Base-by-base conservation (phyloP, 1,140 invertebrate species). In the Parasteatoda tepidariorum region DNA sequence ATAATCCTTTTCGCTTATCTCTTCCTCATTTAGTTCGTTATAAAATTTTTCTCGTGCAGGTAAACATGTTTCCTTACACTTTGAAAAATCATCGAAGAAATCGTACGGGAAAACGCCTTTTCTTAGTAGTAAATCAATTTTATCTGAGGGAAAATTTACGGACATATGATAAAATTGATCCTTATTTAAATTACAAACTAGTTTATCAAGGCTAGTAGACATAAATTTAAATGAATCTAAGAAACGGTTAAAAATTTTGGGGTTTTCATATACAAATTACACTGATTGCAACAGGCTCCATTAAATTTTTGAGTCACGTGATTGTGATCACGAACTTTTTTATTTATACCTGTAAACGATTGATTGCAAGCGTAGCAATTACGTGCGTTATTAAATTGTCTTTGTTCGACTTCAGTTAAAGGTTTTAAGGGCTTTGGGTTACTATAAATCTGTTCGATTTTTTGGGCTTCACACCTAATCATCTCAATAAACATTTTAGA, bases 71-170 rank as follows among this genome's bases (percentile, higher is more conserved):
- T n/a, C 26, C 2, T 28, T 11, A 24, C 26, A 66, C 31, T 66
- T 66, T 66, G 3, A 28, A 66, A 66, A 2, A 11, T 66, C 30
- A 66, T 66, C 26, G 0, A 66, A 2, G 11, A 13, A 66, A 66
- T 66, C 62, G 9, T 66, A 66, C 0, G 62, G 62, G 11, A 31
- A 66, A 66, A 66, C 11, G 11, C 62, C 62, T 11, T 66, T 66
- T 9, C 62, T 6, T 3, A 66, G 31, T 61, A 61, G 6, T 11
- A 61, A 24, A 24, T 61, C 22, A 11, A 61, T 6, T 61, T 61
- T 61, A 7, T 38, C 1, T 2, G 26, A 15, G 1, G 22, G 22
- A 28, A 66, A 66, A 28, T 31, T 13, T 61, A 11, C 6, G 22
- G 11, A 15, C 22, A 61, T 61, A 61, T 6, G 6, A n/a, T 28